Conservation (phyloP, 2,888 invertebrate genomes). For the Ophonus ardosiacus region DNA sequence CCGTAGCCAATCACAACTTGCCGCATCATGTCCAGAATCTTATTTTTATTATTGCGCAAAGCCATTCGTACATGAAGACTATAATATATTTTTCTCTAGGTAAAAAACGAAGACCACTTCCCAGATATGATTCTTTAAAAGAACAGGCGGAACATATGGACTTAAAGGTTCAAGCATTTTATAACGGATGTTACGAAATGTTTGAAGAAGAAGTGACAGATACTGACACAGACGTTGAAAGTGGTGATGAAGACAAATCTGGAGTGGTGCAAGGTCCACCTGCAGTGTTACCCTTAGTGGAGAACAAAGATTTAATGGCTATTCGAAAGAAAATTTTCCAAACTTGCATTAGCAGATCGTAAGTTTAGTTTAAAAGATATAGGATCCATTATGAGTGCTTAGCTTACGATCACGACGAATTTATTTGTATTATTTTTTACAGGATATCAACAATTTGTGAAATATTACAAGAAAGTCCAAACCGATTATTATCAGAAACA, state of each 20-base stretch:
- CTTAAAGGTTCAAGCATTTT: slow-evolving; percentile 83
- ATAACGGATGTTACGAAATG: slow-evolving; percentile 77
- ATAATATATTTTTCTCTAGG: no score
- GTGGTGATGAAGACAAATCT: slow-evolving; percentile 68
- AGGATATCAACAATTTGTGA: slow-evolving; percentile 49
- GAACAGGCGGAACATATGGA: slow-evolving; percentile 81
- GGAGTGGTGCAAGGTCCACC: slow-evolving; percentile 72
- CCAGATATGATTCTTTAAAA: slow-evolving; percentile 80
- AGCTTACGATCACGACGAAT: no score
- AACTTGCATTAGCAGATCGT: slow-evolving; percentile 82
- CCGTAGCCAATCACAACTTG: no score
- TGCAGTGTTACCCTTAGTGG: slow-evolving; percentile 82
- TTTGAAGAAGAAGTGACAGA: slow-evolving; percentile 68
- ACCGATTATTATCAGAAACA: slow-evolving; percentile 73
- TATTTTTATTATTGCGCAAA: no score
- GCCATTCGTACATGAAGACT: no score
- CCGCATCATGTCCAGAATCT: no score
- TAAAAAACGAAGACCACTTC: slow-evolving; percentile 79
- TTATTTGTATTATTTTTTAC: slow-evolving; percentile 42
- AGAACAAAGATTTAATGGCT: slow-evolving; percentile 82
- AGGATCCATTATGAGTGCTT: no score
- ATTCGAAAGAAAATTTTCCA: slow-evolving; percentile 84
- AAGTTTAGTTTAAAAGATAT: no score
- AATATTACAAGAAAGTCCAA: slow-evolving; percentile 47
- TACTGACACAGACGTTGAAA: slow-evolving; percentile 66